phyloP scores from a whole-genome alignment of 2,113 vertebrate genomes.

The Hippopotamus amphibius region DNA sequence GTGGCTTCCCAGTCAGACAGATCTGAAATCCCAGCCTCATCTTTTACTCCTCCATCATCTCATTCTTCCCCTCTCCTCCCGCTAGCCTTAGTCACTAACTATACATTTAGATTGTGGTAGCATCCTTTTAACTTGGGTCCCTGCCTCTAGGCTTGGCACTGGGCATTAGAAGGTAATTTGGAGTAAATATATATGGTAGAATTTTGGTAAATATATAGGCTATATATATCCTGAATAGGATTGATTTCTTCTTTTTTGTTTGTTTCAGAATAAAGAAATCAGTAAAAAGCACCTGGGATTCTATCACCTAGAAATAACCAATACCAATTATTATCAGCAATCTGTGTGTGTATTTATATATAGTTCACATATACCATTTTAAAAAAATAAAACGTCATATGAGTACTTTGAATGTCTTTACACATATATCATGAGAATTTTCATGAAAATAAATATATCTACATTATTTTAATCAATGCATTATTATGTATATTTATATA shows the following conservation, averaged over 20 bases:
- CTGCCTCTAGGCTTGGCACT: background rate
- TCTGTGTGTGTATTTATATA: background rate
- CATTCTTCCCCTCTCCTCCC: background rate
- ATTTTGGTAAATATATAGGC: background rate
- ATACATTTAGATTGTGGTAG: background rate
- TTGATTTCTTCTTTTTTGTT: constrained; percentile 7
- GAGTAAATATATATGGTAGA: background rate
- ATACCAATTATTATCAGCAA: background rate
- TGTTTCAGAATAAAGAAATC: constrained; percentile 21
- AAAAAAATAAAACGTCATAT: background rate
- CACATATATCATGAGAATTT: background rate
- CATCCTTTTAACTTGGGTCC: background rate
- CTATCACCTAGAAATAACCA: constrained; percentile 22
- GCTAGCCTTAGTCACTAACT: background rate
- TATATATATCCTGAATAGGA: background rate
- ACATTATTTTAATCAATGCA: background rate
- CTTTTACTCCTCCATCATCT: background rate
- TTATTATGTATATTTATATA: background rate
- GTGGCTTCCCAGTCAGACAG: background rate
- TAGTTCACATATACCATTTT: background rate
- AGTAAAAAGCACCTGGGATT: background rate
- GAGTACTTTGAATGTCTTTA: background rate
- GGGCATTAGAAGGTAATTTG: background rate
- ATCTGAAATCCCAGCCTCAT: background rate
- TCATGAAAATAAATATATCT: constrained; percentile 6